Percentiles rank a stretch among this genome's conserved stretches.
These are phyloP conservation scores for Phrynocephalus vlangalii DNA, from an alignment of 2,797 vertebrate genomes.

Conservation along the genomic window DNA sequence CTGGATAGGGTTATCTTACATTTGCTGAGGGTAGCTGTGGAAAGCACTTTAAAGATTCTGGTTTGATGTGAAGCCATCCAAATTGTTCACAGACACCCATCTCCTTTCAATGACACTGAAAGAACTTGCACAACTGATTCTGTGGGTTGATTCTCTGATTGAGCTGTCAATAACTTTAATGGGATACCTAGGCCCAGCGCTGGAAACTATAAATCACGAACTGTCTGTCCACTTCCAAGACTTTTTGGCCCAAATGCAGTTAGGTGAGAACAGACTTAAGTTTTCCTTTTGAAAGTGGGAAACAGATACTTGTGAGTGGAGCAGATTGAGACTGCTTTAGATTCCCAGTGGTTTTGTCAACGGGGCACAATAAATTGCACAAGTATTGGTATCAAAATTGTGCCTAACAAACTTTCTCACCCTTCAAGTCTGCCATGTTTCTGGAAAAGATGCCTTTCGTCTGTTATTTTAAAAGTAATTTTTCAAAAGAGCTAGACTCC, in stretches of 20 bases:
- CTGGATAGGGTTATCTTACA: background rate
- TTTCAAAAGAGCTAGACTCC: background rate
- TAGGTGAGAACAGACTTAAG: background rate
- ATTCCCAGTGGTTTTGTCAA: slow-evolving; percentile 11
- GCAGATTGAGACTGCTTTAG: background rate
- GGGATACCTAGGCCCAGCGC: background rate
- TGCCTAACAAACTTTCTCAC: background rate
- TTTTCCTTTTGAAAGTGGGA: background rate
- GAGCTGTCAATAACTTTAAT: background rate
- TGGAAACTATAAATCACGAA: background rate
- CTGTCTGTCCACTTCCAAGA: too few species aligned
- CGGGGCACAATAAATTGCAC: background rate
- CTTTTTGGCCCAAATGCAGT: background rate
- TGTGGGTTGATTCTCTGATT: background rate
- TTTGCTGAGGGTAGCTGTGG: background rate
- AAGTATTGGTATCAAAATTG: background rate
- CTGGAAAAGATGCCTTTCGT: background rate
- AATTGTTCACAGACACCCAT: too few species aligned
- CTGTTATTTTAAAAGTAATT: background rate
- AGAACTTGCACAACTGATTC: background rate
- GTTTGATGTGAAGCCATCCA: background rate
- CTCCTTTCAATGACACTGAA: background rate
- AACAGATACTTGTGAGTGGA: background rate
- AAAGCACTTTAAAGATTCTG: slow-evolving; percentile 30
- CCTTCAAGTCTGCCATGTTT: background rate